Evolutionary conservation across 2,797 vertebrate genomes (phyloP), one percentile per base, ranked within the genome.

Genomic region (Melanotaenia trifasciata): DNA sequence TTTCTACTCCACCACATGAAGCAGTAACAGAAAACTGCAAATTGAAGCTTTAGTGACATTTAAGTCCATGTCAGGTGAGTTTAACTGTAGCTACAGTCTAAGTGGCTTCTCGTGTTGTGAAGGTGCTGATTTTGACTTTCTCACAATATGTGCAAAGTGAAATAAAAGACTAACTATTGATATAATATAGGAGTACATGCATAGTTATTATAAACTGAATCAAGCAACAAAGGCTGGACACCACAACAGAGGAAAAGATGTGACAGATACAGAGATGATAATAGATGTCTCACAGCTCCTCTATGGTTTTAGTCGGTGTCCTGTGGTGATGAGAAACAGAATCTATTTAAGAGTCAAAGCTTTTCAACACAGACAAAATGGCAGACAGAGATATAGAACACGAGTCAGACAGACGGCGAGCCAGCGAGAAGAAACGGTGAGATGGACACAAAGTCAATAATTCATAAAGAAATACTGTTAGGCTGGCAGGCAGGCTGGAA

Each of bases 381-480:
- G 50, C 57, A 53, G 38, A 64, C 1, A n/a, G 45, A 3, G 10
- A 36, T 22, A 63, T 2, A 33, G 28, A 22, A 26, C 40, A 16
- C 2, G 22, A 68, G 51, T 32, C 47, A 22, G 32, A 16, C 35
- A 4, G 60, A 63, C 58, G 6, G 47, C 35, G 53, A 58, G 16
- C 11, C 40, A 35, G 26, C 16, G 22, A 28, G 32, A 32, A 63
- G 50, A 72, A 79, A 75, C 24, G 16, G 36, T 1, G 22, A 77
- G 60, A 57, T 3, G 4, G 43, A 24, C 71, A 74, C 43, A 28
- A 58, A 63, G 76, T 80, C 74, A 90, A 85, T 89, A 80, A 87
- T 79, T 86, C 76, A 85, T 40, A 45, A 24, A 62, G 70, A 78
- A 70, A 82, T 64, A 78, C 43, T 64, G 63, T 58, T 60, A 22